A percentile compares a stretch with the other conserved stretches of the same genome.
phyloP scores from a whole-genome alignment of 2,888 invertebrate genomes.

The Ochropleura leucogaster region DNA sequence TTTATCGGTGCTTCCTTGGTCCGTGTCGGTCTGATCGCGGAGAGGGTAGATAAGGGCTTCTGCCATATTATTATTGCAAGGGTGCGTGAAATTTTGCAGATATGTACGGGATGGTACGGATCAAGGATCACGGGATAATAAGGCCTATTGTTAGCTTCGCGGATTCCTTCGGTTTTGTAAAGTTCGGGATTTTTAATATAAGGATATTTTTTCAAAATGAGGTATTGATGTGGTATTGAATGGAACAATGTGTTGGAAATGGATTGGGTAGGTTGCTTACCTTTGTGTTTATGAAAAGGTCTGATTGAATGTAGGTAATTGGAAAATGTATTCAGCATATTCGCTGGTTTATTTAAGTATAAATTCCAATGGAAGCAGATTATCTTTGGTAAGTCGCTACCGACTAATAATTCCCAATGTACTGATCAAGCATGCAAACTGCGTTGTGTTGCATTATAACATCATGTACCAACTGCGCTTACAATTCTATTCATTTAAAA shows the following conservation, averaged over 20 bases:
- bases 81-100: slow-evolving; percentile 89
- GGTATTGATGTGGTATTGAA: slow-evolving; percentile 43
- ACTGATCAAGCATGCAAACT: neutral
- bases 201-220: slow-evolving; percentile 61
- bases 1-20: slow-evolving; percentile 79
- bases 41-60: slow-evolving; percentile 86
- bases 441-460: neutral
- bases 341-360: slow-evolving; percentile 12
- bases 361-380: neutral
- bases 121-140: slow-evolving; percentile 82
- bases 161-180: slow-evolving; percentile 64
- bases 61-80: slow-evolving; percentile 85
- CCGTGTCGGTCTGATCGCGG: slow-evolving; percentile 75
- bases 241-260: slow-evolving; percentile 32
- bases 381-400: slow-evolving; percentile 7
- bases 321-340: slow-evolving; percentile 22
- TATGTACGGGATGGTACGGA: slow-evolving; percentile 79
- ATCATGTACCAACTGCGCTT: neutral
- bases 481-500: neutral
- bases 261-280: neutral
- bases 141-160: slow-evolving; percentile 67
- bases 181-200: slow-evolving; percentile 74
- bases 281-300: slow-evolving; percentile 12
- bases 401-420: slow-evolving; percentile 13
- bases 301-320: slow-evolving; percentile 12